phyloP scores from a whole-genome alignment of 1,140 invertebrate species.

The Oscheius sp. region DNA sequence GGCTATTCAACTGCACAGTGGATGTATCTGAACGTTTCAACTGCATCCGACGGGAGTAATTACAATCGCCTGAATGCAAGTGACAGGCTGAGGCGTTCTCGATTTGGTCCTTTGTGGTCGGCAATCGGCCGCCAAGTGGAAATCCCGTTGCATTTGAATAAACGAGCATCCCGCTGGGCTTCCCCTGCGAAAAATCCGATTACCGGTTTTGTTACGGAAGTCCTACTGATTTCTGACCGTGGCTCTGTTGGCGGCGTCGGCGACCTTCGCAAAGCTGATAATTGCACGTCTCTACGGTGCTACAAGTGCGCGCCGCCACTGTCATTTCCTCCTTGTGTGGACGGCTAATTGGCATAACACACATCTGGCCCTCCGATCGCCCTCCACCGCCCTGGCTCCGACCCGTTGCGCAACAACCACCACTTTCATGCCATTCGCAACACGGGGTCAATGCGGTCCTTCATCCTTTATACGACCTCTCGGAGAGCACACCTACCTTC shows the following conservation, averaged over 20 bases:
- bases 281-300: neutral
- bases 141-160: too few species aligned
- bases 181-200: neutral
- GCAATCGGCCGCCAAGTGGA: too few species aligned
- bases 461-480: too few species aligned
- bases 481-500: too few species aligned
- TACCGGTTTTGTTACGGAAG: neutral
- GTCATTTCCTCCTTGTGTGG: constrained; percentile 5
- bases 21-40: too few species aligned
- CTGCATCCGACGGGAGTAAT: too few species aligned
- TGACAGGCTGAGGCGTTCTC: neutral
- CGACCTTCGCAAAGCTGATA: constrained; percentile 7
- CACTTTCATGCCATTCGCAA: neutral
- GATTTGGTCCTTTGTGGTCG: neutral
- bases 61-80: neutral
- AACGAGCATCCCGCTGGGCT: too few species aligned
- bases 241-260: neutral
- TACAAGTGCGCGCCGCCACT: constrained; percentile 12
- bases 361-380: neutral
- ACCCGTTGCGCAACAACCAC: neutral
- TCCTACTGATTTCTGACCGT: too few species aligned
- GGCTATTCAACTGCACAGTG: neutral
- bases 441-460: too few species aligned
- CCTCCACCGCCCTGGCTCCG: neutral
- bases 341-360: constrained; percentile 7